Evolutionary conservation across 2,797 vertebrate genomes (phyloP), one percentile per base, ranked within the genome.

Genomic region (Prunella strophiata): DNA sequence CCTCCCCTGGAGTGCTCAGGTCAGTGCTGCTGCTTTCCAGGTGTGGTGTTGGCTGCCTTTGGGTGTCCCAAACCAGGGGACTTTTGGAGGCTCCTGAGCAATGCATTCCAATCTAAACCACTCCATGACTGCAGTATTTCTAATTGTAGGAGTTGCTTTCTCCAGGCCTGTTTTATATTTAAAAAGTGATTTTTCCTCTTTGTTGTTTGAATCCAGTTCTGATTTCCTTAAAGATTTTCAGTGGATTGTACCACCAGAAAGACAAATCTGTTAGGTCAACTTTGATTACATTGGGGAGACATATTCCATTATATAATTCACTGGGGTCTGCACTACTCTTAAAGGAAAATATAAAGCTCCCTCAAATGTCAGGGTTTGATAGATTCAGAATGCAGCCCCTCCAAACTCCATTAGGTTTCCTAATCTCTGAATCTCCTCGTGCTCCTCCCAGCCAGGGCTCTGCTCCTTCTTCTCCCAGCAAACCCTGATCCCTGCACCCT

Each of bases 211-310:
- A 86, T 77, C 73, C 3, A 2, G 65, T 45, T 88, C 79, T 74
- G 83, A 94, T 93, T 94, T 94, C 87, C 88, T 91, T 88, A 82
- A 92, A 77, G 50, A 74, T 89, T 91, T 93, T 34, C 25, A 40
- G 67, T 87, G 55, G 88, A 40, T 66, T 90, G 83, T 70, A 72
- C 45, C 1, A 16, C 72, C 73, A 63, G 94, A 38, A 85, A 94
- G 92, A 92, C 87, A 92, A 75, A 90, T 79, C 87, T 90, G 65
- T 91, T 68, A 85, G 90, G 93, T 91, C 96, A 93, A 16, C 67
- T 88, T 79, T 88, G 93, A 86, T 94, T 91, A 83, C 85, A 42
- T 7, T 47, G 51, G 82, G 80, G 75, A 88, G 91, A 48, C 52
- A 16, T 38, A 59, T 91, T 92, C 80, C 74, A 74, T 88, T 85